These are phyloP conservation scores for Conops quadrifasciatus DNA, from an alignment of 2,888 invertebrate genomes.

Conservation along the genomic window DNA sequence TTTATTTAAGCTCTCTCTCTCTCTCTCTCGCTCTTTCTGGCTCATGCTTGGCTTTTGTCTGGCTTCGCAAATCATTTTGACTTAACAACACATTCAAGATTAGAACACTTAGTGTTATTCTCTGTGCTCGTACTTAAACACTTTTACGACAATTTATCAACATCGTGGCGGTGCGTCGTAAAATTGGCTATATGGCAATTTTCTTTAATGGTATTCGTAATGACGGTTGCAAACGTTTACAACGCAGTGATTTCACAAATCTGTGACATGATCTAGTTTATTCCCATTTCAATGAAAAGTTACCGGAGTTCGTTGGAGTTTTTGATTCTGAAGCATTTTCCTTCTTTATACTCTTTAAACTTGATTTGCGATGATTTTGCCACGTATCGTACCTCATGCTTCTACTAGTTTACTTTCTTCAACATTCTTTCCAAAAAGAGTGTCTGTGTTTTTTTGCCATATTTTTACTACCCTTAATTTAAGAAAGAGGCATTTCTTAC, in stretches of 20 bases:
- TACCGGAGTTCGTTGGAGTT: too few relatives aligned
- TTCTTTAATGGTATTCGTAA: neutral
- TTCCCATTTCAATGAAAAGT: neutral
- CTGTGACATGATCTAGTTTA: neutral
- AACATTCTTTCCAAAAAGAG: too few relatives aligned
- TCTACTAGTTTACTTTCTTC: too few relatives aligned
- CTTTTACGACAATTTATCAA: too few relatives aligned
- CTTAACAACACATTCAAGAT: slow-evolving; percentile 26
- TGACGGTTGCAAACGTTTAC: neutral
- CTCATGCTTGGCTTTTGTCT: neutral
- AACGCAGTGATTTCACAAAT: neutral
- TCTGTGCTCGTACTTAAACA: too few relatives aligned
- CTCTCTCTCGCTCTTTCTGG: neutral
- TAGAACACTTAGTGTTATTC: slow-evolving; percentile 29
- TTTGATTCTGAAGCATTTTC: too few relatives aligned
- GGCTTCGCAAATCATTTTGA: slow-evolving; percentile 25
- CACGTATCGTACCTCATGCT: too few relatives aligned
- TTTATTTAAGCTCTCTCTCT: neutral
- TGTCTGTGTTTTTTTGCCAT: neutral
- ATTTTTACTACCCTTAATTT: neutral
- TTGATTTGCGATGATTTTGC: too few relatives aligned
- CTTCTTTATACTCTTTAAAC: neutral
- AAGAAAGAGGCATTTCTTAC: too few relatives aligned
- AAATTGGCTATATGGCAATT: neutral
- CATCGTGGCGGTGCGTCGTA: too few relatives aligned